Evolutionary conservation across 2,888 invertebrate genomes (phyloP).

Genomic region (Luperina testacea): DNA sequence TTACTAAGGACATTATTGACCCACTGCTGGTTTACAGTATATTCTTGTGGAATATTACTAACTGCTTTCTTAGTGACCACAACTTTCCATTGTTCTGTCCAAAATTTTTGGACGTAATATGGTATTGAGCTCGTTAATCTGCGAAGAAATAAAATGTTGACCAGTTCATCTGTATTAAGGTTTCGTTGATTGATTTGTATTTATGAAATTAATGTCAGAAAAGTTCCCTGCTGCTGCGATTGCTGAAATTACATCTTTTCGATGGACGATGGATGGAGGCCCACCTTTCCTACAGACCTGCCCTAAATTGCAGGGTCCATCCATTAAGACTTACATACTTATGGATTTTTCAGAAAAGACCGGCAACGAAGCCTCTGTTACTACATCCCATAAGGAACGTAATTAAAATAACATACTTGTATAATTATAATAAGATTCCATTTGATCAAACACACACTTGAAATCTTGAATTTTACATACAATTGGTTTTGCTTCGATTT

Average conservation of each 20-base stretch:
- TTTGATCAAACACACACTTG: conserved; percentile 5
- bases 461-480: conserved; percentile 55
- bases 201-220: neutral
- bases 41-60: conserved; percentile 1
- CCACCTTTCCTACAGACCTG: neutral
- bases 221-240: no score
- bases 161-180: neutral
- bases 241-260: neutral
- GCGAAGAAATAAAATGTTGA: neutral
- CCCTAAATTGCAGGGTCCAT: neutral
- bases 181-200: neutral
- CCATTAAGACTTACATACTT: neutral
- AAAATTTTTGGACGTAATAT: neutral
- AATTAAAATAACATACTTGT: neutral
- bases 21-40: conserved; percentile 33
- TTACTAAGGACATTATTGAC: conserved; percentile 62
- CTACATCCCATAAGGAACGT: neutral
- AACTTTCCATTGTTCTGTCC: neutral
- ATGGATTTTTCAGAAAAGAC: neutral
- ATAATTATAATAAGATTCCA: neutral
- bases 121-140: neutral
- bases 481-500: conserved; percentile 42
- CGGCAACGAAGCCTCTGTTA: no score
- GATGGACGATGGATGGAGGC: neutral
- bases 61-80: neutral